Evolutionary conservation across 2,113 vertebrate species (phyloP).

Genomic region (Merops nubicus): DNA sequence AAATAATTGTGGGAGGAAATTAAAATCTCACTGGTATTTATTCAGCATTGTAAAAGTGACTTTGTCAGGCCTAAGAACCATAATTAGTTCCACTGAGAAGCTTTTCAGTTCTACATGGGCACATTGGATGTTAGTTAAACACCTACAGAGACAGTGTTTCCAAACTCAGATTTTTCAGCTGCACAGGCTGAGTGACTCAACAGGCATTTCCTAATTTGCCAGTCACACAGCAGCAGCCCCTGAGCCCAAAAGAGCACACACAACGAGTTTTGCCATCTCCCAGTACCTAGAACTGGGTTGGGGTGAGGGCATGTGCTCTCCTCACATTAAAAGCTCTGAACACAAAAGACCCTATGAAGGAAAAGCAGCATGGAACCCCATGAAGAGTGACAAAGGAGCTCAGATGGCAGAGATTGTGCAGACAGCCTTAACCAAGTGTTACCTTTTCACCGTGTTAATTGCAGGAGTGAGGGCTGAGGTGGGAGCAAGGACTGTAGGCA

Average conservation of each 20-base stretch:
- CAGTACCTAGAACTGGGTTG: neutral
- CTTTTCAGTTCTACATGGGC: neutral
- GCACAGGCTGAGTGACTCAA: neutral
- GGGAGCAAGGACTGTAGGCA: neutral
- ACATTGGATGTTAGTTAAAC: neutral
- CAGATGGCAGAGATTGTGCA: accelerated
- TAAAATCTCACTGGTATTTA: neutral
- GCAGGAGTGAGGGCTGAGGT: neutral
- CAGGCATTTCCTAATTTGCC: neutral
- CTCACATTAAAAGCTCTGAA: neutral
- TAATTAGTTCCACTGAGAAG: slow-evolving; percentile 15
- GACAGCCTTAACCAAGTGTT: neutral
- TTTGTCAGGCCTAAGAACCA: neutral
- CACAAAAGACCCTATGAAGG: neutral
- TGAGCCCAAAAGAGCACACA: neutral
- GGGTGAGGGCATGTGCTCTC: neutral
- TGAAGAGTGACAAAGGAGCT: neutral
- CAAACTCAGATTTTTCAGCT: neutral
- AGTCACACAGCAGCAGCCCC: neutral
- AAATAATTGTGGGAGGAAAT: neutral
- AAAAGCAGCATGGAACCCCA: accelerated
- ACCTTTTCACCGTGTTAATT: neutral
- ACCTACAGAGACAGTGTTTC: neutral
- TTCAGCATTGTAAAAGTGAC: neutral
- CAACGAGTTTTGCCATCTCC: neutral